Evolutionary conservation across 2,888 invertebrate genomes (phyloP).

Genomic region (Eugnorisma glareosa): DNA sequence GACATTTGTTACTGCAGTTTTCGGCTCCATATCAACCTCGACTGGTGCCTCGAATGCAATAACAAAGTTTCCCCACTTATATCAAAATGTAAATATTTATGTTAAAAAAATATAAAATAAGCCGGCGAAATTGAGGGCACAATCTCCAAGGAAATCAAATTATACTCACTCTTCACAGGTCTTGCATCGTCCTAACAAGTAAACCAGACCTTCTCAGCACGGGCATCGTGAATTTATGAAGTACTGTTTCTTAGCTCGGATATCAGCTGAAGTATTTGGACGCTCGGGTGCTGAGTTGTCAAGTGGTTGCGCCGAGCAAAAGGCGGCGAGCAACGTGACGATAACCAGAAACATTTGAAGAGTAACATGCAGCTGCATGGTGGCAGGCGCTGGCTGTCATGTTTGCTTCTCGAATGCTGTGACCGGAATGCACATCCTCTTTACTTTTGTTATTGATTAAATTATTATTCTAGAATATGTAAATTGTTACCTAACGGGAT

Average conservation of each 20-base stretch:
- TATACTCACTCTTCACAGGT: conserved; percentile 4
- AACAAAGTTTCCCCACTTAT: too few relatives aligned
- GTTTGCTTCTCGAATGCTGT: neutral
- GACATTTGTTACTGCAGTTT: too few relatives aligned
- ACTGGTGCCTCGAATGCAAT: too few relatives aligned
- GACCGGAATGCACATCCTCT: neutral
- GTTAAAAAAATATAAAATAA: neutral
- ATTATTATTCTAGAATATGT: neutral
- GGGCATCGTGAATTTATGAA: neutral
- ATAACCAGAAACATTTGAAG: neutral
- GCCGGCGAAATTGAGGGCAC: neutral
- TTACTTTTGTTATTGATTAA: neutral
- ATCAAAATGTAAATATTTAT: too few relatives aligned
- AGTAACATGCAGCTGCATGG: neutral
- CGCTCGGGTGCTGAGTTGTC: neutral
- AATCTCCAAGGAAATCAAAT: neutral
- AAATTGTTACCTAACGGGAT: neutral
- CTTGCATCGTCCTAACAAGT: neutral
- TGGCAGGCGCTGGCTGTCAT: neutral
- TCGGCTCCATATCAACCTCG: too few relatives aligned
- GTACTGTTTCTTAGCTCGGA: neutral
- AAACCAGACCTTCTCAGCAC: neutral
- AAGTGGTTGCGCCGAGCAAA: conserved; percentile 2
- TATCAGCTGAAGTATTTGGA: neutral
- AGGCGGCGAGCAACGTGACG: neutral